Evolutionary conservation across 2,113 vertebrate genomes (phyloP).

Genomic region (Empidonax alnorum): DNA sequence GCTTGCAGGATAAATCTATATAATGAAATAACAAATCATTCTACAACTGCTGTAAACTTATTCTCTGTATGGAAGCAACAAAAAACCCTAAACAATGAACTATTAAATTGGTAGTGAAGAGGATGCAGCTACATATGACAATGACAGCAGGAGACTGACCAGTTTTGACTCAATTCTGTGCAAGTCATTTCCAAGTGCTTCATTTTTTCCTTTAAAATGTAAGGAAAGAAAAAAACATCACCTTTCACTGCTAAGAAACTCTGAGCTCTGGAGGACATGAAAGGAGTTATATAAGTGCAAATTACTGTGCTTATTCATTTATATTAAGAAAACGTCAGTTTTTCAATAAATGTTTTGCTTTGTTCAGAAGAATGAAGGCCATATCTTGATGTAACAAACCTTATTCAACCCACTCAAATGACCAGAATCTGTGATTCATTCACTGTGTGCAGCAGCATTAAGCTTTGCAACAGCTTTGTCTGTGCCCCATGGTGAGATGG

Average conservation of each 20-base stretch:
- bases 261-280: not conserved
- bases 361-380: conserved; percentile 1
- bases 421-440: conserved; percentile 22
- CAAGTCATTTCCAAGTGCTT: not conserved
- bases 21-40: not conserved
- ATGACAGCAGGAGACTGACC: not conserved
- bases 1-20: not conserved
- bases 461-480: not conserved
- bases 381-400: not conserved
- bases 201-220: not conserved
- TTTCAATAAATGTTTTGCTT: conserved; percentile 28
- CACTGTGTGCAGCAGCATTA: not conserved
- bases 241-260: conserved; percentile 1
- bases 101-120: not conserved
- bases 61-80: not conserved
- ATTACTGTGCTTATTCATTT: conserved; percentile 21
- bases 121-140: not conserved
- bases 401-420: not conserved
- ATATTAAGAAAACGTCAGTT: not conserved
- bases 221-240: not conserved
- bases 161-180: not conserved
- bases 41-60: not conserved
- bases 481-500: not conserved
- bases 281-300: conserved; percentile 21
- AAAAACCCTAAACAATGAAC: not conserved